A percentile compares a stretch with the other conserved stretches of the same genome.
Evolutionary conservation across 2,113 vertebrate species (phyloP).

Genomic region (Colossoma macropomum): DNA sequence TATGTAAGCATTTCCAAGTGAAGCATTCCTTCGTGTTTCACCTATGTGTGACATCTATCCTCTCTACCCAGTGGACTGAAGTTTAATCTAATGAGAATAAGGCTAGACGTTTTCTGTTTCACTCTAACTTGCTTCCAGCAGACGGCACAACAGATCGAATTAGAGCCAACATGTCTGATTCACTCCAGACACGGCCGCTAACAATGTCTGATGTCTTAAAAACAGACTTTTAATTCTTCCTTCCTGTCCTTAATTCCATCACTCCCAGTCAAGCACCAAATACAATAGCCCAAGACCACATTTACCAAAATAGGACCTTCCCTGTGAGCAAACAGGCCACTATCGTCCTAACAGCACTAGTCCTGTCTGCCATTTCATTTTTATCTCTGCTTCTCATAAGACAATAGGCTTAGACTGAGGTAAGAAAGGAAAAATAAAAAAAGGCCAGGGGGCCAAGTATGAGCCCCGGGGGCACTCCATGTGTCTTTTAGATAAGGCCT

Average conservation of each 20-base stretch:
- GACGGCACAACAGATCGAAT: constrained; percentile 35
- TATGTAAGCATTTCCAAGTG: not conserved
- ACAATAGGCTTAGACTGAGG: constrained; percentile 57
- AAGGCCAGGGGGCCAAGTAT: constrained; percentile 22
- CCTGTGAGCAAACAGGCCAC: not conserved
- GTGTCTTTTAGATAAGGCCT: constrained; percentile 67
- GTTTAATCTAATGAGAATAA: constrained; percentile 17
- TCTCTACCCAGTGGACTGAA: not conserved
- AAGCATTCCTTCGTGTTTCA: not conserved
- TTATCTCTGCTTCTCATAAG: constrained; percentile 59
- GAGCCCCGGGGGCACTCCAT: constrained; percentile 55
- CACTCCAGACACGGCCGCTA: not conserved
- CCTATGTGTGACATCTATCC: not conserved
- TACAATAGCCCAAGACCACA: constrained; percentile 4
- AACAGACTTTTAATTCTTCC: constrained; percentile 30
- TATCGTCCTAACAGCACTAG: constrained; percentile 22
- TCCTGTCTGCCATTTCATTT: constrained; percentile 21
- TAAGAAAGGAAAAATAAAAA: constrained; percentile 51
- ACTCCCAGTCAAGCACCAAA: not conserved
- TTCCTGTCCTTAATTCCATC: constrained; percentile 16
- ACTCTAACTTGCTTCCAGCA: constrained; percentile 10
- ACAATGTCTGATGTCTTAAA: constrained; percentile 35
- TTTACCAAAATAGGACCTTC: constrained; percentile 17
- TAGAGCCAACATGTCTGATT: constrained; percentile 6
- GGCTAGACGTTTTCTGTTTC: not conserved